Base-by-base conservation (phyloP, 2,888 invertebrate genomes). In the Choristoneura rosaceana region DNA sequence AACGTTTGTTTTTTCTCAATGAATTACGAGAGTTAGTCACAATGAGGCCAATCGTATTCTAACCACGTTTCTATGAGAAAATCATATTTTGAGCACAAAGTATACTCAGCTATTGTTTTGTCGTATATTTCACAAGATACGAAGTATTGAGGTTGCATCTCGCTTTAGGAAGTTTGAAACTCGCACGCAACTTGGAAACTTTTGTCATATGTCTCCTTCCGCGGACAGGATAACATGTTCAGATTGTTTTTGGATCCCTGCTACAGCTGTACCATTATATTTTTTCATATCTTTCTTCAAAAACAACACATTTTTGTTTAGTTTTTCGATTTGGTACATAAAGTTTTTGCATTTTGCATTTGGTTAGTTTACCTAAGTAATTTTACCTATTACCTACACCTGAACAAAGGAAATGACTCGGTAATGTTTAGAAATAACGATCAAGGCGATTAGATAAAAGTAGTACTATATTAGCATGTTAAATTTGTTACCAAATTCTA, bases 201-300 rank as follows among this genome's bases (percentile, higher is more conserved):
- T 71, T 68, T 71, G 71, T 71, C 71, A 71, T 71, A 71, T 71
- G 71, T 71, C 71, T 71, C 63, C 14, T 25, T 7, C 25, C 17
- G 15, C 55, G 55, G 62, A 71, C 67, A 58, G 67, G 58, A 52
- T 66, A 64, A 68, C 67, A 38, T 59, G 70, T 41, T 47, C 55
- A 71, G 67, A 71, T 71, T 71, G 71, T 71, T 71, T 71, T 71
- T 17, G 67, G 67, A 67, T 71, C 61, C 62, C 62, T 43, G 64
- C 62, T 47, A 67, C 67, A 67, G 58, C 62, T 71, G 67, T 67
- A 71, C 14, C 65, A 64, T 60, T 70, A 59, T 62, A 50, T 17
- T 52, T 67, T 71, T 68, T 25, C 45, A 12, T 17, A 47, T 34
- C 41, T 50, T 33, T 33, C 33, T 41, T 45, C n/a, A 52, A 17